phyloP scores from a whole-genome alignment of 2,113 vertebrate species.

The Shinisaurus crocodilurus region DNA sequence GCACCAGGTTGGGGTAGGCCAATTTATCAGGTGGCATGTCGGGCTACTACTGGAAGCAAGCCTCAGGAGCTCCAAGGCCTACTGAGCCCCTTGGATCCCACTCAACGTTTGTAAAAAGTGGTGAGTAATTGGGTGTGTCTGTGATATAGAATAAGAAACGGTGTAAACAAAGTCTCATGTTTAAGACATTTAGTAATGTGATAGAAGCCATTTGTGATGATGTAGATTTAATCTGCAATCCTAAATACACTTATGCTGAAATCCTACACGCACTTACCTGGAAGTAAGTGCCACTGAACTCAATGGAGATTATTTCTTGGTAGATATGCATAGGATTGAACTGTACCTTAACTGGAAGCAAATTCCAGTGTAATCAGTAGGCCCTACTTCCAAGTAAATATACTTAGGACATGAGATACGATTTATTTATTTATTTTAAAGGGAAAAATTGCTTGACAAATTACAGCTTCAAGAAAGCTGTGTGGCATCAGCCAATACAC shows the following conservation, averaged over 20 bases:
- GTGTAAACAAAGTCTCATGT: neutral
- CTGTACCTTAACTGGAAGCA: neutral
- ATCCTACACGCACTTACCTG: neutral
- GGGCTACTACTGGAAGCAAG: neutral
- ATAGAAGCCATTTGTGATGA: neutral
- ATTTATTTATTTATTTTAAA: neutral
- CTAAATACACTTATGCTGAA: neutral
- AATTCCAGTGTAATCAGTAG: neutral
- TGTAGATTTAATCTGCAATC: neutral
- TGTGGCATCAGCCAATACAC: constrained; percentile 47
- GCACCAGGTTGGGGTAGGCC: no score
- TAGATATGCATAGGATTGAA: neutral
- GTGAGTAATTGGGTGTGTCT: neutral
- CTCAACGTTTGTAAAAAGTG: neutral
- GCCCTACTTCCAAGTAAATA: neutral
- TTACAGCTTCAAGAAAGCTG: constrained; percentile 54
- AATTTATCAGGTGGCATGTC: neutral
- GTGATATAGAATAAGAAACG: neutral
- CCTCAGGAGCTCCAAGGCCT: neutral
- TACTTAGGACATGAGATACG: neutral
- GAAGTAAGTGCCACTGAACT: neutral
- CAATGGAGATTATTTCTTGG: neutral
- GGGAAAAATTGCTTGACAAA: constrained; percentile 11
- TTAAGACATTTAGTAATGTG: neutral
- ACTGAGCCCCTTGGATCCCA: neutral